These are phyloP conservation scores for Dicrurus megarhynchus DNA, from an alignment of 2,113 vertebrate genomes.

Conservation along the genomic window DNA sequence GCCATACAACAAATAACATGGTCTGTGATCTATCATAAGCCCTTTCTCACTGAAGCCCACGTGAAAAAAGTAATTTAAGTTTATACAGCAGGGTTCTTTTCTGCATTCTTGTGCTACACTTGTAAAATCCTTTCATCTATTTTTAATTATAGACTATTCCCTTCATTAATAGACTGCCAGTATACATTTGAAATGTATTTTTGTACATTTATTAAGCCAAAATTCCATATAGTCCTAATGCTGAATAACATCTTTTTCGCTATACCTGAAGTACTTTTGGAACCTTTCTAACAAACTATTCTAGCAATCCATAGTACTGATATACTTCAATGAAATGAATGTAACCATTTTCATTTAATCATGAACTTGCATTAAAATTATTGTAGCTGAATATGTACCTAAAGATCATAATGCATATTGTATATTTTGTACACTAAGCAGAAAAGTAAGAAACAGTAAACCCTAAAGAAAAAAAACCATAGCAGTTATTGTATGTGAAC, in stretches of 20 bases:
- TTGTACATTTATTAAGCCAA: background rate
- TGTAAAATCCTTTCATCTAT: background rate
- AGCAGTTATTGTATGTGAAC: background rate
- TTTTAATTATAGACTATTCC: background rate
- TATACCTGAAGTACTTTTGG: background rate
- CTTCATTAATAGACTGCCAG: background rate
- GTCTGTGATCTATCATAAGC: background rate
- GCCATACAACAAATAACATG: background rate
- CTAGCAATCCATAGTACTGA: background rate
- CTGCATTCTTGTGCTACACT: background rate
- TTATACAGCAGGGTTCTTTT: background rate
- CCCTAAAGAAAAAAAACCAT: fast-evolving
- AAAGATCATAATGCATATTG: background rate
- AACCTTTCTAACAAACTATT: background rate
- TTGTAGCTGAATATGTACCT: background rate
- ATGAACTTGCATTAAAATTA: background rate
- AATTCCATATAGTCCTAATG: background rate
- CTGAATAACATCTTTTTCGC: background rate
- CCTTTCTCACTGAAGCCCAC: background rate
- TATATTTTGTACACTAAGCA: background rate
- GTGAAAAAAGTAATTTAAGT: background rate
- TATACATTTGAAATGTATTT: background rate
- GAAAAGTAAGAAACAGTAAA: background rate
- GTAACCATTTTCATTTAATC: background rate
- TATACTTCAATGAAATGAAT: background rate